phyloP scores from a whole-genome alignment of 2,888 invertebrate genomes.

The Branchipolynoe longqiensis region DNA sequence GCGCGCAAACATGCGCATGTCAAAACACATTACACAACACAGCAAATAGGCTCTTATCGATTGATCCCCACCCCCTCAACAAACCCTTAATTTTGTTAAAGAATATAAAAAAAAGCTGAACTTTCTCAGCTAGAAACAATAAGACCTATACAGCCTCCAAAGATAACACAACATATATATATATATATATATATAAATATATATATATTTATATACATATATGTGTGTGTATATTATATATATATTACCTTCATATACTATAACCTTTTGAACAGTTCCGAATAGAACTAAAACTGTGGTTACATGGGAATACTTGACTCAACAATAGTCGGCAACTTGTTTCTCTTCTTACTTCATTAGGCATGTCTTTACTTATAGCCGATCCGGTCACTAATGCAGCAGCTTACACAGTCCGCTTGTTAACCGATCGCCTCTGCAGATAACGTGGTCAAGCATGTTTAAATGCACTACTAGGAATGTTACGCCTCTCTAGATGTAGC shows the following conservation, averaged over 20 bases:
- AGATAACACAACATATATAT: slow-evolving; percentile 16
- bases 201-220: not conserved
- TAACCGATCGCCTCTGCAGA: not conserved
- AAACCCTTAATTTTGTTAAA: no score
- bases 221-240: slow-evolving; percentile 7
- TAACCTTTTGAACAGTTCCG: no score
- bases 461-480: slow-evolving; percentile 2
- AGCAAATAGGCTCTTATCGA: no score
- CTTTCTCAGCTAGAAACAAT: no score
- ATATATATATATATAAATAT: slow-evolving; percentile 44
- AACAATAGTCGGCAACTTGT: no score
- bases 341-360: not conserved
- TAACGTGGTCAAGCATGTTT: not conserved
- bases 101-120: no score
- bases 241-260: not conserved
- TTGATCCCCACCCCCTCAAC: no score
- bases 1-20: no score
- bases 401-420: not conserved
- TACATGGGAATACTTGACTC: no score
- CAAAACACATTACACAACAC: no score
- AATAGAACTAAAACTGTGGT: no score
- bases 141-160: no score
- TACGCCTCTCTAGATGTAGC: not conserved
- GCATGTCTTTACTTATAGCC: slow-evolving; percentile 6
- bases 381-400: not conserved